Evolutionary conservation across 2,113 vertebrate species (phyloP).

Genomic region (Eubucco bourcierii): DNA sequence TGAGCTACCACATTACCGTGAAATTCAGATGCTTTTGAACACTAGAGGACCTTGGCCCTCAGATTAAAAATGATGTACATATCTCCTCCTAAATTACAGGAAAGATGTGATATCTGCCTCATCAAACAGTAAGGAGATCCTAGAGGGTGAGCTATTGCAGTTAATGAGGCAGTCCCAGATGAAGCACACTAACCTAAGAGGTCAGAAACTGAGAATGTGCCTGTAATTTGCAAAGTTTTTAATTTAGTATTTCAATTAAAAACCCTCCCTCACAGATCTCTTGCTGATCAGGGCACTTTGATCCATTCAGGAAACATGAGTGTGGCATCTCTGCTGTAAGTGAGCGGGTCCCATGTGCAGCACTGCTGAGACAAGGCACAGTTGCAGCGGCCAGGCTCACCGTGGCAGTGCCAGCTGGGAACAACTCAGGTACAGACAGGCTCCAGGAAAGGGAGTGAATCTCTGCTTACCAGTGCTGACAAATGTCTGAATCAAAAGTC

Average conservation of each 20-base stretch:
- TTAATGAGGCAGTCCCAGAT: slow-evolving; percentile 57
- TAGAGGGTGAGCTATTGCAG: slow-evolving; percentile 55
- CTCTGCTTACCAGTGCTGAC: not conserved
- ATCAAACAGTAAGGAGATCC: slow-evolving; percentile 21
- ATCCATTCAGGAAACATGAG: not conserved
- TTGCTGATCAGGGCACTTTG: not conserved
- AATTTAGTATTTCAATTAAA: slow-evolving; percentile 64
- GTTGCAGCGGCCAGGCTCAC: not conserved
- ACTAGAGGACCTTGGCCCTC: slow-evolving; percentile 10
- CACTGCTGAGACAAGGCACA: not conserved
- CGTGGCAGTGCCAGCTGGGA: not conserved
- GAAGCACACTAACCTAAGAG: slow-evolving; percentile 39
- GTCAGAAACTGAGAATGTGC: slow-evolving; percentile 44
- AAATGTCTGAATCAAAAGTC: not conserved
- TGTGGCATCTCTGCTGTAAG: not conserved
- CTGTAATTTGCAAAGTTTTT: slow-evolving; percentile 8
- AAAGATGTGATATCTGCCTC: slow-evolving; percentile 8
- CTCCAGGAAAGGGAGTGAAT: not conserved
- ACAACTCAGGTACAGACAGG: not conserved
- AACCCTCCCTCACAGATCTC: not conserved
- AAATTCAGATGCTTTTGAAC: slow-evolving; percentile 12
- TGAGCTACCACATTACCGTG: not conserved
- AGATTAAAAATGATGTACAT: not conserved
- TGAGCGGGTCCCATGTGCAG: not conserved
- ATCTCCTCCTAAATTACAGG: slow-evolving; percentile 46